phyloP scores from a whole-genome alignment of 2,797 vertebrate species.

The Thamnophis elegans region DNA sequence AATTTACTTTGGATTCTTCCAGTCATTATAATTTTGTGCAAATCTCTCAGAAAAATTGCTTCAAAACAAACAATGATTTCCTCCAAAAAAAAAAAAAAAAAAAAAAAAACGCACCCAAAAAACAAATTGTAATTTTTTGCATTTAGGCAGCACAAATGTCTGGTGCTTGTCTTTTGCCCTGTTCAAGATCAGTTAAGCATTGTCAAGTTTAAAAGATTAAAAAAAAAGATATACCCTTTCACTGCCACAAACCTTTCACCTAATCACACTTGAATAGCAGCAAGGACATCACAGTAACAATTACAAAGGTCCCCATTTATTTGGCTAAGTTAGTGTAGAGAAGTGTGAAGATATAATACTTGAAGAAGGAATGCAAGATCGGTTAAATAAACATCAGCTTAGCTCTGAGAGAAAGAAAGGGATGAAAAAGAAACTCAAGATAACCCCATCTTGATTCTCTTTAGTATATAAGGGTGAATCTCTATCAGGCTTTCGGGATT shows the following conservation, averaged over 20 bases:
- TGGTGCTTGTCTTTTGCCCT: background rate
- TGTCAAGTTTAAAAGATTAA: background rate
- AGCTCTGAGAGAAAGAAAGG: background rate
- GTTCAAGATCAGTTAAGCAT: background rate
- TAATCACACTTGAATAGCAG: background rate
- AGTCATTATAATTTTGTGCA: background rate
- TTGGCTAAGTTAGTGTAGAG: background rate
- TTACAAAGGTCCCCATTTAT: background rate
- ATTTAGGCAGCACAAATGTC: background rate
- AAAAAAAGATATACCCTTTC: background rate
- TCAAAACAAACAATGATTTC: background rate
- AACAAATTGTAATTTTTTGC: background rate
- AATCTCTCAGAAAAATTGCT: background rate
- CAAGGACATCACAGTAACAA: background rate
- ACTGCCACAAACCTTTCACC: background rate
- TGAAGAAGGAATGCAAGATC: background rate
- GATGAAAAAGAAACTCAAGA: background rate
- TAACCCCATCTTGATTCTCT: background rate
- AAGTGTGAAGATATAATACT: background rate
- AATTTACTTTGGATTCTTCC: background rate
- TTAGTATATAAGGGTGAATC: background rate
- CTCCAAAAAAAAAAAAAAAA: no score
- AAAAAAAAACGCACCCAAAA: no score
- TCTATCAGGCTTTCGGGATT: background rate
- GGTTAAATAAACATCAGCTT: background rate